phyloP scores from a whole-genome alignment of 2,888 invertebrate genomes.

The Melangyna quadrimaculata region DNA sequence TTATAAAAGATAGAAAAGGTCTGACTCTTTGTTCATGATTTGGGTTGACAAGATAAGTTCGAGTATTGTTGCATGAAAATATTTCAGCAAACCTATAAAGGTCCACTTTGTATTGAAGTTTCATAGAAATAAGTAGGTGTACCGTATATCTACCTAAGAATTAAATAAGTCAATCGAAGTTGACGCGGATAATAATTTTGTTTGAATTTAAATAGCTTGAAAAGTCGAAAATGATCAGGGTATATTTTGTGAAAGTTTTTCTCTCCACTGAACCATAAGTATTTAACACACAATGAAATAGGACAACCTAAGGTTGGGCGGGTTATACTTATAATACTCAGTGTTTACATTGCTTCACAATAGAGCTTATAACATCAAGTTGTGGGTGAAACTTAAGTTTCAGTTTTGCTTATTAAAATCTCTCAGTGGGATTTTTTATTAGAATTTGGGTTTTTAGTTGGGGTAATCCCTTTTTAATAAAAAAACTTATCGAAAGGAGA shows the following conservation, averaged over 20 bases:
- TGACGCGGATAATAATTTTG: conserved; percentile 13
- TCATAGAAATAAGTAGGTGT: background rate
- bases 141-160: background rate
- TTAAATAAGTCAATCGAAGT: conserved; percentile 1
- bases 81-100: background rate
- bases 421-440: background rate
- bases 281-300: background rate
- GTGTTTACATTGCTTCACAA: background rate
- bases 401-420: background rate
- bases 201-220: background rate
- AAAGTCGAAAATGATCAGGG: conserved; percentile 1
- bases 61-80: conserved; percentile 10
- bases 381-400: background rate
- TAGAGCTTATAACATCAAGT: background rate
- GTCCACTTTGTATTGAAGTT: conserved; percentile 1
- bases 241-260: background rate
- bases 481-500: no score
- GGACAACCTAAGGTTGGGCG: background rate
- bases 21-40: conserved; percentile 16
- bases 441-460: background rate
- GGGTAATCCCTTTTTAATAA: no score
- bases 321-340: background rate
- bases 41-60: conserved; percentile 31
- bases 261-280: background rate
- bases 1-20: background rate